Conservation (phyloP, 2,797 vertebrate genomes). For the Gallinago solitaria region DNA sequence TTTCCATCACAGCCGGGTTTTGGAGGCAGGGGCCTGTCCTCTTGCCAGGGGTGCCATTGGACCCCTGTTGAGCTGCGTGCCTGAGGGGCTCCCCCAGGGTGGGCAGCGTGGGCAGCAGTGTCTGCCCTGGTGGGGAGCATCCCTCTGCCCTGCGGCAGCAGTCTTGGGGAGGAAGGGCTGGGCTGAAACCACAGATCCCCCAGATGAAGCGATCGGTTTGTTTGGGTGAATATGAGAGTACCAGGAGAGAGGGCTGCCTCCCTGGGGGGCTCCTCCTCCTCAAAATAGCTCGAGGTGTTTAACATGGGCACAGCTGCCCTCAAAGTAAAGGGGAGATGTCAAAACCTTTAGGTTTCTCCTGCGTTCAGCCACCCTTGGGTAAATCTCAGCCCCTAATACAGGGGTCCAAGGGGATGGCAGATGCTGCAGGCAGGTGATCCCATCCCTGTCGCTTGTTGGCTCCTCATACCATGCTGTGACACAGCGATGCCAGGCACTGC, state of each 20-base stretch:
- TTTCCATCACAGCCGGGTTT: conserved; percentile 22
- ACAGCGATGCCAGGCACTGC: background rate
- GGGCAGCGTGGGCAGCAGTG: background rate
- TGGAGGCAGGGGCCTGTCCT: background rate
- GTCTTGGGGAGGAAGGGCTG: background rate
- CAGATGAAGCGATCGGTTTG: background rate
- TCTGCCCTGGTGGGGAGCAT: background rate
- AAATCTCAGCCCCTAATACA: background rate
- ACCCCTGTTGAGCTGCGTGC: accelerated
- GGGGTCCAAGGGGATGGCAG: background rate
- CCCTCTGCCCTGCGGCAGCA: background rate
- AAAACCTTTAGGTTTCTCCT: background rate
- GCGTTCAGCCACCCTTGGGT: background rate
- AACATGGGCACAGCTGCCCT: background rate
- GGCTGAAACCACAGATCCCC: background rate
- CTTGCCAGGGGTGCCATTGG: accelerated
- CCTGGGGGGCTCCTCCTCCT: accelerated
- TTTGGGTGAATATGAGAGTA: background rate
- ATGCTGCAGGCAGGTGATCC: background rate
- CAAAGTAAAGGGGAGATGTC: background rate
- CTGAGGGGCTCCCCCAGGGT: too few species aligned
- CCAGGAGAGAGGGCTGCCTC: background rate
- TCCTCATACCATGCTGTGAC: background rate
- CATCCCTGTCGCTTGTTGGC: background rate
- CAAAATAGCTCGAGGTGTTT: background rate